Evolutionary conservation across 2,888 invertebrate species (phyloP), one percentile per base, ranked within the genome.

Genomic region (Latheticus oryzae): DNA sequence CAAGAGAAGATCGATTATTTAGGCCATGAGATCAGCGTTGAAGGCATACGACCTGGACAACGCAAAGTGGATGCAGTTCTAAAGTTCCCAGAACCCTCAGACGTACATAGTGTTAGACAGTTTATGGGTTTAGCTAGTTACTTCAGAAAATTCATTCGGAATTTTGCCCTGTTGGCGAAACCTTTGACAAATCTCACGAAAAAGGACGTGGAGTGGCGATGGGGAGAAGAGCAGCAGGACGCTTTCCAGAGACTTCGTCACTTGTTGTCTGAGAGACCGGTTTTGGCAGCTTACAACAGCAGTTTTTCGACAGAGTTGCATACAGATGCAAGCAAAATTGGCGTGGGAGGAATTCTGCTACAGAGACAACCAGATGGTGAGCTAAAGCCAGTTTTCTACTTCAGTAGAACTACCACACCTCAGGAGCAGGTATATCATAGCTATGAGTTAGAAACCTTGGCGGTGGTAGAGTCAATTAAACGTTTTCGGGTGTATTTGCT

Each of bases 271-370:
- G 32, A 40, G 13, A 33, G 60, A 51, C 70, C 70, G 1, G 23
- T 70, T 1, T 40, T 71, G n/a, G 60, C 55, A 1, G 13, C 69
- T 9, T 70, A 59, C 47, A 54, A 66, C 24, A 64, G 53, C n/a
- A 26, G 48, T 2, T 42, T 54, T 3, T 43, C 58, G 12, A 66
- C 61, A 5, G 66, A 71, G 38, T 7, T 68, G 5, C 69, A 71
- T 55, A 71, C 68, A 4, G 70, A 72, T 56, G 71, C 68, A 8
- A 67, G 67, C 33, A 35, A 61, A 24, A 2, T 35, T 4, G 70
- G 71, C 3, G 7, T 68, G 3, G 68, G 60, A 1, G 70, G 62
- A 3, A 65, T 69, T 7, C 23, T 71, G 2, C 70, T 71, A 52
- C 13, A 48, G 9, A 8, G 15, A 19, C 5, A 13, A 13, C 2